Percentiles rank a stretch among this genome's conserved stretches.
These are phyloP conservation scores for Myodes glareolus DNA, from an alignment of 2,113 vertebrate species.

Conservation along the genomic window DNA sequence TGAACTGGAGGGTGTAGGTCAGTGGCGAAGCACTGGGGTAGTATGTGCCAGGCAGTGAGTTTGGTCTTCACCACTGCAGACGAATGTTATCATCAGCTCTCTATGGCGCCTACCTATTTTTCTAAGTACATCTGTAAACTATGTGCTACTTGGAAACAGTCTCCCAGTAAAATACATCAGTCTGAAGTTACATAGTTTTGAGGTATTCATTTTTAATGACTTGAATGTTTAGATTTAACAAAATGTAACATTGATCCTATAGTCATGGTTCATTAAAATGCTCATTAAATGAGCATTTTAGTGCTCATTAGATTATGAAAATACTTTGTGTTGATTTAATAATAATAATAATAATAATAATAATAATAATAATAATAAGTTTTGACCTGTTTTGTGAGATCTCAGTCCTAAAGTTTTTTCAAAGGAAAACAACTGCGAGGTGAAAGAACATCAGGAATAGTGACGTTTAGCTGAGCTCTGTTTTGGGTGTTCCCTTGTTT, in stretches of 20 bases:
- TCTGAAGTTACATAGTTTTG: slow-evolving; percentile 42
- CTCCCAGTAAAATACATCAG: not conserved
- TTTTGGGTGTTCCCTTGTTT: not conserved
- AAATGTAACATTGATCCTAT: not conserved
- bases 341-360: not conserved
- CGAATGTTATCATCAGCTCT: not conserved
- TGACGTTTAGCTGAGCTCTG: not conserved
- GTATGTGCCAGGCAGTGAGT: not conserved
- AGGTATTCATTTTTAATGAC: not conserved
- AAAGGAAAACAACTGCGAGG: not conserved
- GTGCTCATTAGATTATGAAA: slow-evolving; percentile 25
- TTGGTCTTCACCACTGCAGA: not conserved
- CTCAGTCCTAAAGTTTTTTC: slow-evolving; percentile 11
- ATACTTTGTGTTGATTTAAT: slow-evolving; percentile 29
- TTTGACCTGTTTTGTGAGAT: slow-evolving; percentile 40
- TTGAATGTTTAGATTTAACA: slow-evolving; percentile 30
- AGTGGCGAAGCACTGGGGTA: not conserved
- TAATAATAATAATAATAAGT: not conserved
- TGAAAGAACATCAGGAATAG: slow-evolving; percentile 21
- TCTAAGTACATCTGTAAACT: not conserved
- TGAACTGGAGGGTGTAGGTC: not conserved
- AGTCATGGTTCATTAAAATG: slow-evolving; percentile 8
- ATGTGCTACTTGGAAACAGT: slow-evolving; percentile 20
- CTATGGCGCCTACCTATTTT: not conserved
- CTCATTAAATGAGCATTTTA: no score